These are phyloP conservation scores for Hypsopygia costalis DNA, from an alignment of 2,888 invertebrate species.

Conservation along the genomic window DNA sequence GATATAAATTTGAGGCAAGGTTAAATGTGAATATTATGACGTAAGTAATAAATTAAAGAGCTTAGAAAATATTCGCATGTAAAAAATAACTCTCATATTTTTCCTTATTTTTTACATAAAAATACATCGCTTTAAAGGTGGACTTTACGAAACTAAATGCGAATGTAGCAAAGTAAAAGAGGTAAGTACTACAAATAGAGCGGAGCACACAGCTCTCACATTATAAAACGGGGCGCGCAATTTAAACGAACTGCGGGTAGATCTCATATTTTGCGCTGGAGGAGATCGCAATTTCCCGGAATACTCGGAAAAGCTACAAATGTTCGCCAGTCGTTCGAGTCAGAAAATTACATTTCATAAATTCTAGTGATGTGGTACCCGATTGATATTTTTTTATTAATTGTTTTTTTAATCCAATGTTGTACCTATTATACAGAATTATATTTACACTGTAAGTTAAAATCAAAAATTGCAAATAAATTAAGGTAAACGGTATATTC, in stretches of 20 bases:
- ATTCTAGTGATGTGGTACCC: constrained; percentile 50
- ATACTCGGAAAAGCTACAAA: constrained; percentile 78
- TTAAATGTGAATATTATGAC: too few species aligned
- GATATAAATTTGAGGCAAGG: too few species aligned
- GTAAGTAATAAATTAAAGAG: too few species aligned
- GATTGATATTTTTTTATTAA: constrained; percentile 24
- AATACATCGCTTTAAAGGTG: too few species aligned
- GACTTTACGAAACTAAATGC: not conserved
- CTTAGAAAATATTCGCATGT: too few species aligned
- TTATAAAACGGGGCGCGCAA: constrained; percentile 65
- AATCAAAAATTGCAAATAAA: too few species aligned
- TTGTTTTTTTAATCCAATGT: too few species aligned
- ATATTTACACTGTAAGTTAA: too few species aligned
- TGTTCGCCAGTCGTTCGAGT: constrained; percentile 69
- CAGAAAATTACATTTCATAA: constrained; percentile 79
- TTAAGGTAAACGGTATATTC: too few species aligned
- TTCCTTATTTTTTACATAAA: too few species aligned
- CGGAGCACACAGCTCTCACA: constrained; percentile 43
- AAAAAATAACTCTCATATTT: too few species aligned
- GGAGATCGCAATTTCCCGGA: constrained; percentile 76
- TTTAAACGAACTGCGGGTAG: constrained; percentile 68
- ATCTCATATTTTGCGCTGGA: constrained; percentile 66
- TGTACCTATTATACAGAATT: too few species aligned
- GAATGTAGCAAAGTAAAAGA: not conserved
- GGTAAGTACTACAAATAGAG: constrained; percentile 9